Evolutionary conservation across 1,140 invertebrate genomes (phyloP), one percentile per base, ranked within the genome.

Genomic region (Apocrypta bakeri): DNA sequence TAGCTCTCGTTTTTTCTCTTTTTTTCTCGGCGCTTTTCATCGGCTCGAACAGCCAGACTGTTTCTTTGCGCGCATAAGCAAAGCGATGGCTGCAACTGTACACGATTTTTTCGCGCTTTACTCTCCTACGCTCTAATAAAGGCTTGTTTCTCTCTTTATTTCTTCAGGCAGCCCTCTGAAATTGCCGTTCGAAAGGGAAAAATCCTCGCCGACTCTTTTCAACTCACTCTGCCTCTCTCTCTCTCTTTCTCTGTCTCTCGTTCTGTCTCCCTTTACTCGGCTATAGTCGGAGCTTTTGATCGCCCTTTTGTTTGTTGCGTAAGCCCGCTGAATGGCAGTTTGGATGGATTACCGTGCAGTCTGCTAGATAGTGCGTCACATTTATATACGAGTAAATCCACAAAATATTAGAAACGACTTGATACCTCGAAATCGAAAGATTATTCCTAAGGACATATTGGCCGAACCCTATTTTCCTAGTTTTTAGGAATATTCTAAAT

Each of bases 231-330:
- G 40, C 42, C 61, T 11, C n/a, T 14, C 56, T n/a, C n/a, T n/a
- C n/a, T n/a, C n/a, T n/a, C n/a, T n/a, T n/a, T n/a, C n/a, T n/a
- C n/a, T n/a, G n/a, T n/a, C n/a, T n/a, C n/a, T n/a, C n/a, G n/a
- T n/a, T n/a, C n/a, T n/a, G n/a, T n/a, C n/a, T 9, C 2, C 3
- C 33, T 37, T 37, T 37, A 63, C 21, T 1, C 9, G 8, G 63
- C n/a, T 27, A n/a, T 76, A 79, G 79, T 83, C 82, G 61, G 84
- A 84, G 87, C 86, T 87, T 89, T 88, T 88, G 88, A 89, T 88
- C 82, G 84, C 68, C 72, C 83, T 84, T 88, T 90, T 90, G 88
- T 89, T 89, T 87, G 85, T 86, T 75, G 82, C 83, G 78, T 83
- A 33, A 4, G 8, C 68, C 14, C 31, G 17, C 75, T 85, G 85